phyloP scores from a whole-genome alignment of 2,888 invertebrate species.

The Sericinus montela region DNA sequence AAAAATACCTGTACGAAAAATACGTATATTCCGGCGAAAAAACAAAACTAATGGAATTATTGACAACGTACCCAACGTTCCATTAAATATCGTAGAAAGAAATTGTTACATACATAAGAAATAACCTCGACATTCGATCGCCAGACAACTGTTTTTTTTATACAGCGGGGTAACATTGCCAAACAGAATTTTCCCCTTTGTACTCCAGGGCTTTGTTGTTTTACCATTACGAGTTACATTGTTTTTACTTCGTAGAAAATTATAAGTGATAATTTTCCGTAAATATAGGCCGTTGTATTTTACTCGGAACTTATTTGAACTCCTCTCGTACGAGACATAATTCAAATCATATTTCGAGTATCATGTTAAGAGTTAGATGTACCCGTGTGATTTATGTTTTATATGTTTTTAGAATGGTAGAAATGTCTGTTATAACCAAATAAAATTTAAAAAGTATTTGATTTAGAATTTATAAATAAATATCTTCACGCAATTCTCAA shows the following conservation, averaged over 20 bases:
- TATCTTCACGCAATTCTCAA: no score
- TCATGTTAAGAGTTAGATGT: no score
- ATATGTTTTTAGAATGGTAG: no score
- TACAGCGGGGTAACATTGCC: slow-evolving; percentile 4
- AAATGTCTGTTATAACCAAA: no score
- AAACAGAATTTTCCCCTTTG: slow-evolving; percentile 12
- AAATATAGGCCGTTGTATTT: neutral
- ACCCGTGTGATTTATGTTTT: no score
- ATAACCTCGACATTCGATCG: slow-evolving; percentile 9
- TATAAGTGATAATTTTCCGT: slow-evolving; percentile 7
- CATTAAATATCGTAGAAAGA: slow-evolving; percentile 10
- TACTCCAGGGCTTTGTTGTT: slow-evolving; percentile 11
- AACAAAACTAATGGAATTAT: neutral
- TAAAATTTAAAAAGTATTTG: no score
- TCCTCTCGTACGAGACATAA: no score
- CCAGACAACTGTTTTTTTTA: slow-evolving; percentile 8
- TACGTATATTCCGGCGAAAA: neutral
- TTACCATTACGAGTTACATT: neutral
- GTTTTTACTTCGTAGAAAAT: slow-evolving; percentile 5
- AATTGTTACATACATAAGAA: slow-evolving; percentile 14
- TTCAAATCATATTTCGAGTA: no score
- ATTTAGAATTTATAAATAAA: no score
- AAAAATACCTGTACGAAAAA: no score
- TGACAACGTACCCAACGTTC: slow-evolving; percentile 4
- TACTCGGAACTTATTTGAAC: neutral